These are phyloP conservation scores for Plotosus lineatus DNA, from an alignment of 2,113 vertebrate species.

Conservation along the genomic window DNA sequence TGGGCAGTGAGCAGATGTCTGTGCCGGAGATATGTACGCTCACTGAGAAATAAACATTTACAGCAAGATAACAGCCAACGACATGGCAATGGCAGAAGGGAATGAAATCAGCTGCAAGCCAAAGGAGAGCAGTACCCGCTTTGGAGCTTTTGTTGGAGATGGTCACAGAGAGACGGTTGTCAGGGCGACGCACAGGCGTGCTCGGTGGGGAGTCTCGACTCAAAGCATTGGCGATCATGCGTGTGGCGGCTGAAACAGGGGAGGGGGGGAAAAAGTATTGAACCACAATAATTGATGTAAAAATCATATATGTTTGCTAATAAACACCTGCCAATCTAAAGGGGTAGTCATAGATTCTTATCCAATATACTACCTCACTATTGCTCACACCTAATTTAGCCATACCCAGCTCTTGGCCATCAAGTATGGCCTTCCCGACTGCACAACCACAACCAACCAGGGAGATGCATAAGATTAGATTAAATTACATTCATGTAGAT, in stretches of 20 bases:
- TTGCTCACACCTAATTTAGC: no score
- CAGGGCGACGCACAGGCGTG: slow-evolving; percentile 76
- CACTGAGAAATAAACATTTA: slow-evolving; percentile 40
- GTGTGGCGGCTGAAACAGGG: slow-evolving; percentile 78
- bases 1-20: slow-evolving; percentile 19
- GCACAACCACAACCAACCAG: no score
- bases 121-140: slow-evolving; percentile 67
- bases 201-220: slow-evolving; percentile 83
- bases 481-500: no score
- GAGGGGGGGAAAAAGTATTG: neutral
- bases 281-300: neutral
- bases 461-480: no score
- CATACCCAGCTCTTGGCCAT: no score
- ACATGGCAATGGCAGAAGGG: neutral
- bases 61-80: slow-evolving; percentile 25
- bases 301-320: neutral
- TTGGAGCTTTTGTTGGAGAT: slow-evolving; percentile 85
- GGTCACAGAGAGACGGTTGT: slow-evolving; percentile 85
- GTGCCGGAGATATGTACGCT: neutral
- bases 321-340: neutral
- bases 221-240: slow-evolving; percentile 92
- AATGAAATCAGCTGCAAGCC: neutral
- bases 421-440: no score
- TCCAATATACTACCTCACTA: no score
- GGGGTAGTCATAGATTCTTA: no score